These are phyloP conservation scores for Drosophila ohnishii DNA, from an alignment of 1,140 invertebrate species.

Conservation along the genomic window DNA sequence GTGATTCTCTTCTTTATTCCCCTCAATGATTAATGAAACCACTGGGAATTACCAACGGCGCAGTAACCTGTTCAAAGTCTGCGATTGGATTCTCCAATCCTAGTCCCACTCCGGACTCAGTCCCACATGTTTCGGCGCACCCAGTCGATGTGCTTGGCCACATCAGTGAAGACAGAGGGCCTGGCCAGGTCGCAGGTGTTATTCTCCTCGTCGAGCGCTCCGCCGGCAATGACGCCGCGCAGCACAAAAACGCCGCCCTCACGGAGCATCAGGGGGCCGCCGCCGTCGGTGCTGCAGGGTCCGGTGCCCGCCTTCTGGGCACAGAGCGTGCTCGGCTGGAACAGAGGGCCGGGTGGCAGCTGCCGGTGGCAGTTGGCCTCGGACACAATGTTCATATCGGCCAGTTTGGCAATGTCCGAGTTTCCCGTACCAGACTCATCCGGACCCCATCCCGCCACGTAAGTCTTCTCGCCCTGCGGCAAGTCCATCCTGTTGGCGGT, in stretches of 20 bases:
- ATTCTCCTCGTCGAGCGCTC: slow-evolving; percentile 8
- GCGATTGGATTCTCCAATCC: slow-evolving; percentile 10
- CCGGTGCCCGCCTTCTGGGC: slow-evolving; percentile 71
- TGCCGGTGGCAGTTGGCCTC: slow-evolving; percentile 84
- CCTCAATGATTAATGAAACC: slow-evolving; percentile 28
- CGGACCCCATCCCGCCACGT: slow-evolving; percentile 86
- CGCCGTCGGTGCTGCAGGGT: slow-evolving; percentile 78
- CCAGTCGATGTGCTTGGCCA: slow-evolving; percentile 77
- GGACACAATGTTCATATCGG: slow-evolving; percentile 84
- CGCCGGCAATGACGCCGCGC: slow-evolving; percentile 68
- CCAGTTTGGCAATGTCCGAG: slow-evolving; percentile 84
- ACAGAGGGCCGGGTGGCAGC: slow-evolving; percentile 30
- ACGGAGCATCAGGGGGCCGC: slow-evolving; percentile 72
- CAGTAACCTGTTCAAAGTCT: not conserved
- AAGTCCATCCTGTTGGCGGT: slow-evolving; percentile 45
- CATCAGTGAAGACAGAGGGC: slow-evolving; percentile 77
- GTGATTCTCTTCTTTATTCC: slow-evolving; percentile 6
- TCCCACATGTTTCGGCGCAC: slow-evolving; percentile 66
- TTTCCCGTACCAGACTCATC: slow-evolving; percentile 84
- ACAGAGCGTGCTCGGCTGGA: slow-evolving; percentile 73
- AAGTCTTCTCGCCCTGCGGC: slow-evolving; percentile 41
- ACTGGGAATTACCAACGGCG: slow-evolving; percentile 27
- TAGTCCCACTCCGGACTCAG: slow-evolving; percentile 13
- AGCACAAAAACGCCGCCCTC: slow-evolving; percentile 65
- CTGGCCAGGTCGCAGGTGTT: slow-evolving; percentile 65